Evolutionary conservation across 2,888 invertebrate genomes (phyloP), one percentile per base, ranked within the genome.

Genomic region (Cartodere bifasciata): DNA sequence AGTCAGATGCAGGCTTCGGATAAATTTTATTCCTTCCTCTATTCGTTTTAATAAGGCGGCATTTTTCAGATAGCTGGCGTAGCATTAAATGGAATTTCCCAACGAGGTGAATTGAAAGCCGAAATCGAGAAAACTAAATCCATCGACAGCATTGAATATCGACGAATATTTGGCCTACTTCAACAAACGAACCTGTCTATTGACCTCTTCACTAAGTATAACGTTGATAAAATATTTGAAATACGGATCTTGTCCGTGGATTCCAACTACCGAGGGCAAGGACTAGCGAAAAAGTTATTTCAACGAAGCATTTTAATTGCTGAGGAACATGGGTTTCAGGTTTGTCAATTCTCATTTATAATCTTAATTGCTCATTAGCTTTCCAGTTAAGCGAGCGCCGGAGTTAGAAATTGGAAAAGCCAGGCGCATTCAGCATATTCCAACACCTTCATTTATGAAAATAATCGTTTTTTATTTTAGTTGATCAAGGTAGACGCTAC

Each of bases 401-500:
- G n/a, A n/a, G n/a, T n/a, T n/a, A n/a, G n/a, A n/a, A n/a, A n/a
- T n/a, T n/a, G n/a, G n/a, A n/a, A n/a, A n/a, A n/a, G n/a, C n/a
- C n/a, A n/a, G n/a, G n/a, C n/a, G n/a, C n/a, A n/a, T n/a, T n/a
- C n/a, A n/a, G n/a, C n/a, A n/a, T 10, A 23, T 23, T 10, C 5
- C 11, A 5, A 23, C 6, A 7, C 7, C 11, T 11, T 10, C 5
- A 21, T 13, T 29, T 13, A 3, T 15, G 15, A 16, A 4, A 7
- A 20, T 7, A 20, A 20, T 20, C 20, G 24, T 39, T 36, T 42
- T 38, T 34, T 23, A 30, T 66, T 66, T 23, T 63, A 82, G 78
- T 50, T 85, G 13, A 70, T 85, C 46, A 85, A 84, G 59, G 78
- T 76, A 11, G 85, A 85, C 51, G 83, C 85, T 1, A 85, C 85